Conservation (phyloP, 2,113 vertebrate species). For the Pluvialis apricaria region DNA sequence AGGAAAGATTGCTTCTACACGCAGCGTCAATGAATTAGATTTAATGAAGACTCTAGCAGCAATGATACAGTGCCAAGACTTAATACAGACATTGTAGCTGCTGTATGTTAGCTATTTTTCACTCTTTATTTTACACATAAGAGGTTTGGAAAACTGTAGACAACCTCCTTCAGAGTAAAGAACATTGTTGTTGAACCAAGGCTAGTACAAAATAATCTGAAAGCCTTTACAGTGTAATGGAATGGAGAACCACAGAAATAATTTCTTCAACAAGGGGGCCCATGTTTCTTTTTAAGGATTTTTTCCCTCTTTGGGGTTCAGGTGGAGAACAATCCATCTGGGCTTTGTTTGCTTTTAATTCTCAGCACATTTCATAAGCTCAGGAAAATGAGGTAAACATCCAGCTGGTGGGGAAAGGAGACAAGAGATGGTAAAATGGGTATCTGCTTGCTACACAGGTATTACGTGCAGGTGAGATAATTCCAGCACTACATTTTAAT, state of each 20-base stretch:
- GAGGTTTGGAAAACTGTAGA: not conserved
- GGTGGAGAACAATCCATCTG: not conserved
- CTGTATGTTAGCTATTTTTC: not conserved
- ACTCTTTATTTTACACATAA: conserved; percentile 12
- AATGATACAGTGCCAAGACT: not conserved
- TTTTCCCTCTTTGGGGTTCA: not conserved
- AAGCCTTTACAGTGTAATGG: not conserved
- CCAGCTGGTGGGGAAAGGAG: not conserved
- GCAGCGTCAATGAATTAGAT: not conserved
- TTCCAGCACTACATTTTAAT: not conserved
- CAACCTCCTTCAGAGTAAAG: not conserved
- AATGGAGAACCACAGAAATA: not conserved
- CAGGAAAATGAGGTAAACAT: not conserved
- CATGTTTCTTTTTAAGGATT: not conserved
- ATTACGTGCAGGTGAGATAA: not conserved
- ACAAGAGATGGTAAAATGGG: not conserved
- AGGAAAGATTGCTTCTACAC: not conserved
- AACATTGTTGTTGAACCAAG: not conserved
- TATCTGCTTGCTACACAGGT: not conserved
- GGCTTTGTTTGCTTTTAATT: not conserved
- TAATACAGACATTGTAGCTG: not conserved
- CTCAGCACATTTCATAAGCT: not conserved
- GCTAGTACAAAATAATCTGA: conserved; percentile 15
- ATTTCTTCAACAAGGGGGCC: not conserved
- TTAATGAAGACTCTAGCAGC: conserved; percentile 17